phyloP scores from a whole-genome alignment of 2,113 vertebrate species.

The Anguilla rostrata region DNA sequence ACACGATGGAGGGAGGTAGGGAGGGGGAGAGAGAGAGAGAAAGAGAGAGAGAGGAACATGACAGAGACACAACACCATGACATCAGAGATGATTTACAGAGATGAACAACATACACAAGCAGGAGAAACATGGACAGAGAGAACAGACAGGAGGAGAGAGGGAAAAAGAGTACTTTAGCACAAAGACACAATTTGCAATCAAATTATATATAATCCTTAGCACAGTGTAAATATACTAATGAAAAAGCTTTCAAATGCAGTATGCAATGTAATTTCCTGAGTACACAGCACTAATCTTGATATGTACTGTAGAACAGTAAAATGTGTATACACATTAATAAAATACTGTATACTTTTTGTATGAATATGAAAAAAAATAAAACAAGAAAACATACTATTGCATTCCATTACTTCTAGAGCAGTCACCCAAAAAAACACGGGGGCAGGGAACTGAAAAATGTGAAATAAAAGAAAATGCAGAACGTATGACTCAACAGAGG shows the following conservation, averaged over 20 bases:
- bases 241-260: not conserved
- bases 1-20: too few species aligned
- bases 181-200: not conserved
- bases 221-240: not conserved
- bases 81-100: not conserved
- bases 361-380: not conserved
- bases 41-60: not conserved
- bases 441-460: not conserved
- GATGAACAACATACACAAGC: not conserved
- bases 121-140: not conserved
- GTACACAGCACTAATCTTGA: too few species aligned
- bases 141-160: not conserved
- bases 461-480: not conserved
- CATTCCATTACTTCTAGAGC: not conserved
- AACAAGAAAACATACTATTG: not conserved
- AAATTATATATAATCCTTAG: not conserved
- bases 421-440: not conserved
- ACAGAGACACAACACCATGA: not conserved
- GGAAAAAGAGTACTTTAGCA: not conserved
- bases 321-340: too few species aligned
- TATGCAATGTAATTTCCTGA: not conserved
- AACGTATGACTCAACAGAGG: not conserved
- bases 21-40: too few species aligned
- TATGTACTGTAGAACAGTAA: too few species aligned
- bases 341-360: not conserved